Conservation (phyloP, 2,888 invertebrate species). For the Itoplectis maculator region DNA sequence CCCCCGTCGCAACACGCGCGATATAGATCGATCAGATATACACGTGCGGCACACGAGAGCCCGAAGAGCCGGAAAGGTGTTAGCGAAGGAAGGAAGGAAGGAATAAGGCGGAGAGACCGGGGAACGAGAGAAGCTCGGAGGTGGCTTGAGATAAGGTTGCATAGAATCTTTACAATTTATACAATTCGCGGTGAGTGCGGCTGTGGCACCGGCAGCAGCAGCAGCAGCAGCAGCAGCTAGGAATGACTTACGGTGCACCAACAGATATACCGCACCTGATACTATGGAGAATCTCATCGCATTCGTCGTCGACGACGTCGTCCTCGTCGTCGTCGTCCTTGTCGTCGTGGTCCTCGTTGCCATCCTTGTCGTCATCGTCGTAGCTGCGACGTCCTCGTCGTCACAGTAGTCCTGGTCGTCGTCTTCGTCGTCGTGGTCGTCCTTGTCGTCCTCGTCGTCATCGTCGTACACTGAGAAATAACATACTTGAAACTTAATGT, state of each 20-base stretch:
- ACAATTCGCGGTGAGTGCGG: slow-evolving; percentile 37
- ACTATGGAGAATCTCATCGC: slow-evolving; percentile 44
- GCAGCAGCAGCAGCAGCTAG: slow-evolving; percentile 4
- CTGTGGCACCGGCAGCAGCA: slow-evolving; percentile 7
- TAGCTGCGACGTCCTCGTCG: too few species aligned
- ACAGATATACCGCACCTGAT: slow-evolving; percentile 42
- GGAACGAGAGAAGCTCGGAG: slow-evolving; percentile 5
- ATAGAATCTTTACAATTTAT: slow-evolving; percentile 61
- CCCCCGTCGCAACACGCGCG: slow-evolving; percentile 44
- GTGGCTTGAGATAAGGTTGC: slow-evolving; percentile 45
- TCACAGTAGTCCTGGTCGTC: too few species aligned
- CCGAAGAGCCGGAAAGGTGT: slow-evolving; percentile 19
- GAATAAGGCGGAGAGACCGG: slow-evolving; percentile 35
- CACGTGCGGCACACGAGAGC: slow-evolving; percentile 20
- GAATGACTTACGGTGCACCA: slow-evolving; percentile 43
- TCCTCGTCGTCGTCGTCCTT: not conserved
- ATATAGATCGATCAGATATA: slow-evolving; percentile 48
- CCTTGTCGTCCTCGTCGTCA: too few species aligned
- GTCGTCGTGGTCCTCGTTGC: slow-evolving; percentile 8
- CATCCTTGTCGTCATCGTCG: too few species aligned
- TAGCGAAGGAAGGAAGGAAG: slow-evolving; percentile 51
- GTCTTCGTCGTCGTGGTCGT: too few species aligned
- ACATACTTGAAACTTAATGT: too few species aligned
- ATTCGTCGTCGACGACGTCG: slow-evolving; percentile 21
- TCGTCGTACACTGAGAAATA: too few species aligned